Percentiles rank a stretch among this genome's conserved stretches.
Evolutionary conservation across 2,113 vertebrate genomes (phyloP).

Genomic region (Oncorhynchus masou): DNA sequence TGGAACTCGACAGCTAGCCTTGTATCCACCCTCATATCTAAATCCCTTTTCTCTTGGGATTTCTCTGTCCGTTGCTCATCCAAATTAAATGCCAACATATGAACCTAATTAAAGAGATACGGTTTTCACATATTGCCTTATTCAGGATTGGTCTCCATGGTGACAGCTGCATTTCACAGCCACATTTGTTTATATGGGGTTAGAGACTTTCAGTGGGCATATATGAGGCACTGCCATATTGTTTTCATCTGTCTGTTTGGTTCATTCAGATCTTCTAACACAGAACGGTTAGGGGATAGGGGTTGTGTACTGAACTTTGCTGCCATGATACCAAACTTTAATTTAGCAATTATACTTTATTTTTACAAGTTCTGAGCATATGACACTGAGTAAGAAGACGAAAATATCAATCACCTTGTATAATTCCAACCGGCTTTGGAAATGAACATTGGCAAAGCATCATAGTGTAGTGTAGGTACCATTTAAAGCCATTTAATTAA

Average conservation of each 20-base stretch:
- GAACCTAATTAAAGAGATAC: background rate
- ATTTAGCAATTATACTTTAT: too few relatives aligned
- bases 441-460: background rate
- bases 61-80: background rate
- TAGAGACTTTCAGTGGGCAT: background rate
- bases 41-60: background rate
- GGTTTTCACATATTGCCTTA: constrained; percentile 5
- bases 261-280: background rate
- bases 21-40: background rate
- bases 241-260: background rate
- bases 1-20: too few relatives aligned
- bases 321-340: background rate
- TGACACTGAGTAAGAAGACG: background rate
- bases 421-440: background rate
- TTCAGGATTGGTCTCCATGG: background rate
- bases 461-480: background rate
- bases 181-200: background rate
- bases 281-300: background rate
- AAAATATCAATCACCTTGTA: background rate
- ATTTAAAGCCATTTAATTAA: background rate
- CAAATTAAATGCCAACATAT: constrained; percentile 1
- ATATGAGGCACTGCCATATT: background rate
- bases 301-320: too few relatives aligned
- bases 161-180: background rate
- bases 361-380: too few relatives aligned